Evolutionary conservation across 2,888 invertebrate genomes (phyloP).

Genomic region (Tethea ocularis): DNA sequence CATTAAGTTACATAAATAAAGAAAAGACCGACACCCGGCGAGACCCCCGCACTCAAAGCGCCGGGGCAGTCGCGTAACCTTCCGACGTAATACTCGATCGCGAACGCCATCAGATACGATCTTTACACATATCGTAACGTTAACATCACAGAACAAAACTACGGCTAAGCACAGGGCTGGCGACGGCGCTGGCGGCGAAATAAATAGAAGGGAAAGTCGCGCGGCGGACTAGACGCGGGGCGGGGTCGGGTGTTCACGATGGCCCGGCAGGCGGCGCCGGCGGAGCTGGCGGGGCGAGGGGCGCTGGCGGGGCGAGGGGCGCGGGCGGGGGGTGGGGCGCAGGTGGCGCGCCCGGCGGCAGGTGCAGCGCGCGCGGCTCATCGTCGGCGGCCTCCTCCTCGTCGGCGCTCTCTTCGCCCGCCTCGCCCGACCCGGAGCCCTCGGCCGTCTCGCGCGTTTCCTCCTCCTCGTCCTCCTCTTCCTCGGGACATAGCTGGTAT

Average conservation of each 20-base stretch:
- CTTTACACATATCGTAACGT: slow-evolving; percentile 56
- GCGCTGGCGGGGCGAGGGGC: slow-evolving; percentile 21
- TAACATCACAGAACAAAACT: slow-evolving; percentile 77
- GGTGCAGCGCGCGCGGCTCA: slow-evolving; percentile 37
- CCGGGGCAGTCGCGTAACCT: slow-evolving; percentile 16
- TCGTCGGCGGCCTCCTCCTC: slow-evolving; percentile 44
- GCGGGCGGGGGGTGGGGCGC: slow-evolving; percentile 25
- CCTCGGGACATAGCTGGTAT: slow-evolving; percentile 77
- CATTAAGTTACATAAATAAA: slow-evolving; percentile 65
- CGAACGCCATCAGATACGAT: slow-evolving; percentile 57
- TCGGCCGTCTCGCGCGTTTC: slow-evolving; percentile 56
- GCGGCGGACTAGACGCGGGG: slow-evolving; percentile 41
- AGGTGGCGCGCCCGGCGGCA: slow-evolving; percentile 32
- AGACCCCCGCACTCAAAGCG: slow-evolving; percentile 17
- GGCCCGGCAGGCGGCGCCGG: slow-evolving; percentile 21
- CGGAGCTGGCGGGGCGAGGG: slow-evolving; percentile 19
- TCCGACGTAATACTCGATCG: slow-evolving; percentile 49
- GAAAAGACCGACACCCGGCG: slow-evolving; percentile 21
- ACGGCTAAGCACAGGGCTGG: slow-evolving; percentile 56
- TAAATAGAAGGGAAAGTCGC: slow-evolving; percentile 27
- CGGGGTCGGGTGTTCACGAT: slow-evolving; percentile 24
- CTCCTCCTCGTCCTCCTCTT: slow-evolving; percentile 79
- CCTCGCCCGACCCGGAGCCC: slow-evolving; percentile 57
- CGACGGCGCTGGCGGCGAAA: slow-evolving; percentile 15
- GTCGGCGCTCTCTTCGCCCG: slow-evolving; percentile 52